A percentile compares a stretch with the other conserved stretches of the same genome.
These are phyloP conservation scores for Hyla sarda DNA, from an alignment of 2,113 vertebrate species.

Conservation along the genomic window DNA sequence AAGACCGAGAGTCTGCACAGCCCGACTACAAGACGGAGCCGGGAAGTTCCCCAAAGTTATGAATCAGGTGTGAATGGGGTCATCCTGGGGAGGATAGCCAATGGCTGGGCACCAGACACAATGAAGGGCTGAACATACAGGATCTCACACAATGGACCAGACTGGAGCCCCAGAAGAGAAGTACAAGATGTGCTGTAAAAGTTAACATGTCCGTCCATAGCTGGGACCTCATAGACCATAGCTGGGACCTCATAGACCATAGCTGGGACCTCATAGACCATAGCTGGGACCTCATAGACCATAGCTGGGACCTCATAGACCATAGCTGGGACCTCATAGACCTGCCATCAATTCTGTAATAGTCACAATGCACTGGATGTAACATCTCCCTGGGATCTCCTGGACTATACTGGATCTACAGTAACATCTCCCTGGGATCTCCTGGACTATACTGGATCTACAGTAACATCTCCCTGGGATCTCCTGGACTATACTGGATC, in stretches of 20 bases:
- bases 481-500: background rate
- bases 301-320: background rate
- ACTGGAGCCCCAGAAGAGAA: background rate
- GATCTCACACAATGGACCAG: background rate
- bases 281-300: too few species aligned
- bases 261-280: too few species aligned
- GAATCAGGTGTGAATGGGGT: background rate
- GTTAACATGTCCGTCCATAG: background rate
- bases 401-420: background rate
- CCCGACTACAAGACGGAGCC: background rate
- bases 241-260: too few species aligned
- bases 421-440: too few species aligned
- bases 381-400: background rate
- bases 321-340: background rate
- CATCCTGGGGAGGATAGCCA: conserved; percentile 16
- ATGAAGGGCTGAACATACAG: background rate
- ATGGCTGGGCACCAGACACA: too few species aligned
- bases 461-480: background rate
- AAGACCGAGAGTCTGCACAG: background rate
- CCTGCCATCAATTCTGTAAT: too few species aligned
- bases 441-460: background rate
- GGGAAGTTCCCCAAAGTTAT: conserved; percentile 20
- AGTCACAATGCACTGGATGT: background rate
- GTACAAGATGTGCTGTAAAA: conserved; percentile 1
- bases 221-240: background rate